A percentile compares a stretch with the other conserved stretches of the same genome.
Evolutionary conservation across 92 coral and sea anemone genomes (phyloP).

Genomic region (Porites rus): DNA sequence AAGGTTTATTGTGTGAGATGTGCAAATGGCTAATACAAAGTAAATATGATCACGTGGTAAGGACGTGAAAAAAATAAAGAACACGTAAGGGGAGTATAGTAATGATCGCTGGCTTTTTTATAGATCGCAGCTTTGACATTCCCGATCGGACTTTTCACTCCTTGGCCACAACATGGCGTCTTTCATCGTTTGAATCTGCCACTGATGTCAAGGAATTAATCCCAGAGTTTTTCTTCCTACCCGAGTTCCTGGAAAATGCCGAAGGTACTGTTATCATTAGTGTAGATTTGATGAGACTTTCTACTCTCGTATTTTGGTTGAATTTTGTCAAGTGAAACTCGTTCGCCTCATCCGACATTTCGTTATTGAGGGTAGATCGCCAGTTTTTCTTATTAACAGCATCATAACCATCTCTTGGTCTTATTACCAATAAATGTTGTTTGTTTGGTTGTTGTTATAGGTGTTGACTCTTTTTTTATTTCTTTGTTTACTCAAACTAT

Average conservation of each 20-base stretch:
- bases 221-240: slow-evolving; percentile 97
- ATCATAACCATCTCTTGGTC: too few relatives aligned
- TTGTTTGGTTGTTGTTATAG: too few relatives aligned
- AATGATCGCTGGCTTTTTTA: neutral
- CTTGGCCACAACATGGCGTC: slow-evolving; percentile 97
- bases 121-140: slow-evolving; percentile 91
- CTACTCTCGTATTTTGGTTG: too few relatives aligned
- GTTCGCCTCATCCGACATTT: neutral
- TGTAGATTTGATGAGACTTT: neutral
- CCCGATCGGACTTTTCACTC: slow-evolving; percentile 99
- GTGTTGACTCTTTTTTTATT: too few relatives aligned
- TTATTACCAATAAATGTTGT: too few relatives aligned
- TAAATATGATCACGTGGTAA: too few relatives aligned
- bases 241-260: slow-evolving; percentile 90
- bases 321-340: neutral
- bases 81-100: neutral
- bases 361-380: too few relatives aligned
- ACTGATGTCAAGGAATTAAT: slow-evolving; percentile 97
- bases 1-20: too few relatives aligned
- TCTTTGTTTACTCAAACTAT: too few relatives aligned
- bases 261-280: slow-evolving; percentile 73
- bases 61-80: too few relatives aligned
- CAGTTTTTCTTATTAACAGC: too few relatives aligned
- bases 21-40: too few relatives aligned
- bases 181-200: slow-evolving; percentile 94